Evolutionary conservation across 2,113 vertebrate genomes (phyloP), one percentile per base, ranked within the genome.

Genomic region (Muscicapa adusta): DNA sequence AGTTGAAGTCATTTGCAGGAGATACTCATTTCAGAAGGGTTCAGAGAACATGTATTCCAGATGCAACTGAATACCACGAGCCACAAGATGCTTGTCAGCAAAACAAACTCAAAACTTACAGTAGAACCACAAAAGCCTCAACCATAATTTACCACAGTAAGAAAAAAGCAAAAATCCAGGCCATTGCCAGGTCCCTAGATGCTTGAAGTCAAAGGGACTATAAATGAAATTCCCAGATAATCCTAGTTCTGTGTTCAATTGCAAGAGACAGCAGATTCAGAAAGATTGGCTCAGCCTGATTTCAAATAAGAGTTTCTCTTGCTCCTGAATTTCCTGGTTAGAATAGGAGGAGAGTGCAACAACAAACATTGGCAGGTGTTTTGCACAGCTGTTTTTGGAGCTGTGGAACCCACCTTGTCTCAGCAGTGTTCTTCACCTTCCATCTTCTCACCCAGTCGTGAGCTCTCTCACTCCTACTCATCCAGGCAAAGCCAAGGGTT

Each of bases 371-470:
- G 61, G 22, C 47, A 62, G 53, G 48, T 81, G 68, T 47, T 84
- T 68, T 36, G 68, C 42, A 3, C 19, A 66, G 28, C 42, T 81
- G 4, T 34, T 45, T 7, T 33, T 47, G 31, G n/a, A 48, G 54
- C 86, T 48, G 22, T 12, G 43, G 87, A 93, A 16, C 31, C 54
- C 51, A 31, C 18, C 8, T 29, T 53, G 40, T 54, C 51, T 54
- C 33, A 84, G 36, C 20, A 40, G 20, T 19, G 18, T 62, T 79
- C 40, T 47, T 65, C 33, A 17, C 61, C 47, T 47, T 78, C 38
- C 42, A 5, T n/a, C 42, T 42, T 34, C 57, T 53, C 10, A 18
- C 22, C 19, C 45, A 11, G 16, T 12, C 1, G 0, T 0, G 5
- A 85, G 74, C n/a, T 89, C 47, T n/a, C n/a, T 73, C 28, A 9